Evolutionary conservation across 2,888 invertebrate genomes (phyloP), one percentile per base, ranked within the genome.

Genomic region (Drosophila bunnanda): DNA sequence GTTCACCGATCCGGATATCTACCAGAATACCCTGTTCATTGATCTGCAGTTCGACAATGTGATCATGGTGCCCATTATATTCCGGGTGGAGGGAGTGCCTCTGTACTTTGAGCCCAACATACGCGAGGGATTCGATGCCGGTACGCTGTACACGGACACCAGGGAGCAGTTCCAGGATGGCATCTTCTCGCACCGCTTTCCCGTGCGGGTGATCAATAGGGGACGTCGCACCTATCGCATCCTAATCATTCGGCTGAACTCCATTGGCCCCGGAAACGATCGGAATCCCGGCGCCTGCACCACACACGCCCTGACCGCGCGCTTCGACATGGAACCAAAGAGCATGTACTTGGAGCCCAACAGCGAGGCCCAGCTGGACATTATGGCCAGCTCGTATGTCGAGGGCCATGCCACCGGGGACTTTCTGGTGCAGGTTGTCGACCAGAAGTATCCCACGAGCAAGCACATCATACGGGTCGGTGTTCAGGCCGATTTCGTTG

Each of bases 211-310:
- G 0, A 67, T 57, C 2, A 92, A 92, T 67, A 75, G 61, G 12
- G 92, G 92, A 4, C 34, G 61, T 30, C 85, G 86, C 1, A 15
- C 55, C 0, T 92, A 92, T 68, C 89, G 88, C n/a, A 15, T 92
- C 3, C 61, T 59, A 1, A 77, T 92, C 20, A 66, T 62, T 2
- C 88, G 87, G 1, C 57, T 81, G 0, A 90, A 78, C 15, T 75
- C 60, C n/a, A 67, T 65, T 32, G 75, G 48, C 10, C 56, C 69
- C 0, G 36, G 9, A 0, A 12, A 32, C 5, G 48, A 44, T 1
- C 76, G 48, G 2, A 72, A 57, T 10, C 2, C 41, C 0, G 52
- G 52, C 1, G 2, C 53, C 0, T 83, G 82, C 60, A 25, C 46
- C 7, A 71, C 30, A n/a, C 78, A 72, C 13, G 74, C 54, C 1